Conservation (phyloP, 2,888 invertebrate species). For the Xestia sexstrigata region DNA sequence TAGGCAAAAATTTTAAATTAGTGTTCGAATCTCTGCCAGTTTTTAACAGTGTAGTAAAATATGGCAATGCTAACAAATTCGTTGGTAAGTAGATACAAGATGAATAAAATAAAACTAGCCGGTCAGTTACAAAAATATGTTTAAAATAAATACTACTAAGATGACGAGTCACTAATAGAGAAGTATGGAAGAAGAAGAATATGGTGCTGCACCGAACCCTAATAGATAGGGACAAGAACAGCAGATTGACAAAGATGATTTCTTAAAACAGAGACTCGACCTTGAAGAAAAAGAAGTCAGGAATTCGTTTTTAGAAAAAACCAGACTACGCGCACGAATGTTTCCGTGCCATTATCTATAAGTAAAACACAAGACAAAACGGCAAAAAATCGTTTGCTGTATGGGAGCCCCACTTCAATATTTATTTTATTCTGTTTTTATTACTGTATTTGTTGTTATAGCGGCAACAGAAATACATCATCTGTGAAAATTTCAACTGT, state of each 20-base stretch:
- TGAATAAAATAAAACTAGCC: not conserved
- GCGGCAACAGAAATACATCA: no score
- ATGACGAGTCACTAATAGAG: not conserved
- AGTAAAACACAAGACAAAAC: no score
- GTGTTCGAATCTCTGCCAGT: no score
- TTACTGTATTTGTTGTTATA: no score
- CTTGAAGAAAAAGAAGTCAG: not conserved
- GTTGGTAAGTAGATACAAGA: not conserved
- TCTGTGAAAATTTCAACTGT: no score
- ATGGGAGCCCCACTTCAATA: no score
- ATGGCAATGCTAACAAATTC: not conserved
- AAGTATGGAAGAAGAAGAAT: not conserved
- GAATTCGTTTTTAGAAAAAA: no score
- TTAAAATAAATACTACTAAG: not conserved
- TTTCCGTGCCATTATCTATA: no score
- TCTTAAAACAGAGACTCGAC: not conserved
- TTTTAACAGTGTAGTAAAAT: not conserved
- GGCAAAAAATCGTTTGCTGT: no score
- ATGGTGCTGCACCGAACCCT: not conserved
- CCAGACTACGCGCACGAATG: no score
- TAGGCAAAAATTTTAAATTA: not conserved
- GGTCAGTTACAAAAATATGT: not conserved
- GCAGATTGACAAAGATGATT: not conserved
- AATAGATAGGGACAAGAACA: not conserved
- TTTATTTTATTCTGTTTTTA: no score